phyloP scores from a whole-genome alignment of 2,888 invertebrate genomes.

The Drosophila formosana region DNA sequence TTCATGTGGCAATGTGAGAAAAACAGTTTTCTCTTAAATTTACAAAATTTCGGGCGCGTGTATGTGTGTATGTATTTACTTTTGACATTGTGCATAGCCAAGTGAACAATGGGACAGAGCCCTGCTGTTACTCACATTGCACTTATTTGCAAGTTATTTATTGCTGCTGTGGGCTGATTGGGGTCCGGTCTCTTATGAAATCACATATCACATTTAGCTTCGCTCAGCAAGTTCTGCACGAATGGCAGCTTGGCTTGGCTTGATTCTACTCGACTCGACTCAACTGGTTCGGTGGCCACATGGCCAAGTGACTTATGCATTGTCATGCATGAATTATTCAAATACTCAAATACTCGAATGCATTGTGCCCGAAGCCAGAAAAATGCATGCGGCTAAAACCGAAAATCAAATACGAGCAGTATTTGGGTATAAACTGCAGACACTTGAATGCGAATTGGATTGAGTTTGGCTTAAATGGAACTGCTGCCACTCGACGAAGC shows the following conservation, averaged over 20 bases:
- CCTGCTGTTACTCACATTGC: conserved; percentile 14
- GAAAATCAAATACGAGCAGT: conserved; percentile 55
- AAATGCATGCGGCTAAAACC: conserved; percentile 48
- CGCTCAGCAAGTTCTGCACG: conserved; percentile 53
- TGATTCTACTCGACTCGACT: neutral
- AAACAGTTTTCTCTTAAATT: conserved; percentile 2
- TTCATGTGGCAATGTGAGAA: neutral
- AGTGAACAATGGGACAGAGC: conserved; percentile 4
- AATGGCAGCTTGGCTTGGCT: conserved; percentile 29
- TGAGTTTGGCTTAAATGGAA: conserved; percentile 37
- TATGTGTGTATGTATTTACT: neutral
- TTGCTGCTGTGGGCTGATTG: conserved; percentile 42
- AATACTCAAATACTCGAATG: conserved; percentile 48
- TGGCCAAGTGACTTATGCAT: conserved; percentile 73
- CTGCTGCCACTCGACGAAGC: conserved; percentile 20
- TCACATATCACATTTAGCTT: conserved; percentile 49
- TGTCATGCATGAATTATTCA: conserved; percentile 78
- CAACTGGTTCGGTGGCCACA: conserved; percentile 28
- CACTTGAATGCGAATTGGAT: conserved; percentile 47
- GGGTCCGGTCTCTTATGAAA: conserved; percentile 36
- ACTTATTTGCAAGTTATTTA: conserved; percentile 44
- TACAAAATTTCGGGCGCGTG: neutral
- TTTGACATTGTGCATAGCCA: conserved; percentile 13
- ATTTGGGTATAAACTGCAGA: conserved; percentile 46
- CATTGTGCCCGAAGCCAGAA: conserved; percentile 41